Conservation (phyloP, 2,113 vertebrate genomes). For the Buteo buteo region DNA sequence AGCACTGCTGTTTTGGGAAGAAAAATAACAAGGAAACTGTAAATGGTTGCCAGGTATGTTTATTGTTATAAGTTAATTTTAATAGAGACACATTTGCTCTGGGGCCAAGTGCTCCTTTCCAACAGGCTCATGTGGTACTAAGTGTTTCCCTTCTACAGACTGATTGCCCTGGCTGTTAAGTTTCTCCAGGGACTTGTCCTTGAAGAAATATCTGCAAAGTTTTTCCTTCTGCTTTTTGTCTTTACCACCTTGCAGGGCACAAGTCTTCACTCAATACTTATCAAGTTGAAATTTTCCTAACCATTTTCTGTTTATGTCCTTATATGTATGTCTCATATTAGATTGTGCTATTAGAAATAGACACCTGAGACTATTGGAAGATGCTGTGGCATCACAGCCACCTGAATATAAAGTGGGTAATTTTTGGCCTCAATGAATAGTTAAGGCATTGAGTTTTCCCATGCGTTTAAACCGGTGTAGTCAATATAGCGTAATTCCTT, state of each 20-base stretch:
- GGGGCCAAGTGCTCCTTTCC: neutral
- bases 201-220: neutral
- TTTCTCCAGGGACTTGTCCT: neutral
- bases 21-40: neutral
- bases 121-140: neutral
- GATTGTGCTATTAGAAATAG: neutral
- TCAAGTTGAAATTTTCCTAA: neutral
- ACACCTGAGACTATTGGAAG: neutral
- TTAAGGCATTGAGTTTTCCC: neutral
- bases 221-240: neutral
- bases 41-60: neutral
- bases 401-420: neutral
- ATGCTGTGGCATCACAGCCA: neutral
- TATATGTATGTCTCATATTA: fast-evolving
- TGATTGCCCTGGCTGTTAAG: neutral
- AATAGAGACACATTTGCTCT: neutral
- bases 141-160: neutral
- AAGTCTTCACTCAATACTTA: neutral
- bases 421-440: neutral
- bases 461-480: neutral
- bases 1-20: neutral
- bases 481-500: neutral
- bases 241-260: neutral
- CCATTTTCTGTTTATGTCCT: neutral
- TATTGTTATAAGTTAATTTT: neutral